Percentiles rank a stretch among this genome's conserved stretches.
Evolutionary conservation across 2,888 invertebrate species (phyloP).

Genomic region (Drosophila pullipes): DNA sequence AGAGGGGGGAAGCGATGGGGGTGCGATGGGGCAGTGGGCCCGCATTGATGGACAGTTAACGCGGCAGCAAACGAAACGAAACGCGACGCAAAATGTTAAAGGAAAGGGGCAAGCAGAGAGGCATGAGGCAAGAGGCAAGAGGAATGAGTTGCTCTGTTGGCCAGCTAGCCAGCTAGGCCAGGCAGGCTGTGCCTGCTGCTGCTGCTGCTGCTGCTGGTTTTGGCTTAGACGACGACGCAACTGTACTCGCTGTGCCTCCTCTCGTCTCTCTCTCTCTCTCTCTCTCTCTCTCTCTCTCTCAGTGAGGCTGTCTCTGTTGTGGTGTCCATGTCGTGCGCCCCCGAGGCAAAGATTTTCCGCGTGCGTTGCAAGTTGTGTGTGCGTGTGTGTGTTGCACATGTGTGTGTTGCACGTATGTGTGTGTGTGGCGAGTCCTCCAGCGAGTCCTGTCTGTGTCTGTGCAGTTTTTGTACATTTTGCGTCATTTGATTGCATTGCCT

Average conservation of each 20-base stretch:
- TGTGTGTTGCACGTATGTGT: slow-evolving; percentile 12
- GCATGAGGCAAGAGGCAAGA: slow-evolving; percentile 1
- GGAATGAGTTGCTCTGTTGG: slow-evolving; percentile 18
- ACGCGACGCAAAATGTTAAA: slow-evolving; percentile 72
- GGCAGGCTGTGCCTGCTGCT: slow-evolving; percentile 33
- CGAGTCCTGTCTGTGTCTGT: slow-evolving; percentile 34
- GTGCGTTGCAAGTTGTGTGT: slow-evolving; percentile 75
- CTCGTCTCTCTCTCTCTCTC: slow-evolving; percentile 4
- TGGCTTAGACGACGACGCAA: slow-evolving; percentile 80
- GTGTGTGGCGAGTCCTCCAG: slow-evolving; percentile 17
- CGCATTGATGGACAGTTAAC: slow-evolving; percentile 81
- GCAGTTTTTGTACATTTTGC: slow-evolving; percentile 80
- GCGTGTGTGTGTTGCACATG: slow-evolving; percentile 15
- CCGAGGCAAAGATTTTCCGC: slow-evolving; percentile 78
- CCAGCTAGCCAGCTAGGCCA: slow-evolving; percentile 36
- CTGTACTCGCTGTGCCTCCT: slow-evolving; percentile 54
- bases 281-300: background rate
- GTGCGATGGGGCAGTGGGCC: slow-evolving; percentile 44
- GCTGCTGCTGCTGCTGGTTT: slow-evolving; percentile 41
- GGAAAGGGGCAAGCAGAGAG: slow-evolving; percentile 7
- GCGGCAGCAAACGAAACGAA: slow-evolving; percentile 79
- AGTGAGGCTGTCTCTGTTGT: slow-evolving; percentile 10
- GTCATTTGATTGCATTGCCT: slow-evolving; percentile 79
- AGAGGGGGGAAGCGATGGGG: slow-evolving; percentile 32
- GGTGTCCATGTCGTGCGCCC: slow-evolving; percentile 49